Evolutionary conservation across 2,113 vertebrate species (phyloP), one percentile per base, ranked within the genome.

Genomic region (Xenopus borealis): DNA sequence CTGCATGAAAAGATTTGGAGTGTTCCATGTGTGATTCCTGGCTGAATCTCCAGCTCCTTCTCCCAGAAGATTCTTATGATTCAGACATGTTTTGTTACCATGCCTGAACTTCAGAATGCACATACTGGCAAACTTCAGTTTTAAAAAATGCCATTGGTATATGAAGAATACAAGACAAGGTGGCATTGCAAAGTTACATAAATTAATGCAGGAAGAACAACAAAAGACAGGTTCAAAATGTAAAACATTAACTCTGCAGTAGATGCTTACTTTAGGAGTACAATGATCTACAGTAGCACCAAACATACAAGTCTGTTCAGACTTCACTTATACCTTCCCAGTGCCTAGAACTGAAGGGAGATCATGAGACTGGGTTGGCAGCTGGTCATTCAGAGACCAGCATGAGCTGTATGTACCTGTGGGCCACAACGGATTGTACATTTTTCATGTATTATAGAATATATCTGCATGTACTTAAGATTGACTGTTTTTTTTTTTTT

Each of bases 381-480:
- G n/a, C 40, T 55, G 13, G 3, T 14, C 27, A 9, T 20, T 7
- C n/a, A n/a, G 47, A 17, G 46, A 72, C 30, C 12, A 59, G 4
- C 13, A n/a, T 45, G 69, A 23, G 8, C 53, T 55, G 53, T 55
- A 55, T n/a, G 8, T 55, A 55, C 1, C 8, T 4, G 3, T 14
- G 14, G 70, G 50, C 30, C 53, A 20, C 30, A 55, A 57, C 19
- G 12, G 40, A 73, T 23, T 20, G 63, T 40, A 66, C 52, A 66
- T 58, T 58, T 11, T 19, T 13, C 16, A 33, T 73, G 65, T 59
- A 73, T 66, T 23, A 73, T 73, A 57, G 12, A 40, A 64, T 30
- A 40, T 73, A 59, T 59, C 53, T 66, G 63, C 72, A 73, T 73
- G 72, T 66, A 23, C 55, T 66, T 18, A 23, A 66, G 18, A 65